phyloP scores from a whole-genome alignment of 2,797 vertebrate species.

The Sardinella longiceps region DNA sequence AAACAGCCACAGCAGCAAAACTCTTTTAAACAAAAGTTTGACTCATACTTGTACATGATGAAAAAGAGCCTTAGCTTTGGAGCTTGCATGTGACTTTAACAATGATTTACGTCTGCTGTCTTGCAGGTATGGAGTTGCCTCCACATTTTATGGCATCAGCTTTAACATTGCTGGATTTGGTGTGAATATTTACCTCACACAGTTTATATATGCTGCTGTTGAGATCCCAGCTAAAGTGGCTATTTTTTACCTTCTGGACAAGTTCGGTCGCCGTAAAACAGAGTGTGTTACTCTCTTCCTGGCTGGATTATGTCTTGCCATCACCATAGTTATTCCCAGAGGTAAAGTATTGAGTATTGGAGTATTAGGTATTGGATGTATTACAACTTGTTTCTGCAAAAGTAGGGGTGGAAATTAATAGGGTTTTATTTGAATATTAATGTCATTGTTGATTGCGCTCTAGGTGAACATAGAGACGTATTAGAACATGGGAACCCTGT shows the following conservation, averaged over 20 bases:
- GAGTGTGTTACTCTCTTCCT: conserved; percentile 68
- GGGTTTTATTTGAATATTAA: no score
- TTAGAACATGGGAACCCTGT: no score
- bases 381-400: neutral
- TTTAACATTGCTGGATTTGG: conserved; percentile 84
- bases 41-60: no score
- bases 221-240: conserved; percentile 85
- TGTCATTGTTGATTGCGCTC: no score
- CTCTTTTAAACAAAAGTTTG: no score
- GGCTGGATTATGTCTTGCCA: conserved; percentile 67
- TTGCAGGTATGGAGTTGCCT: conserved; percentile 85
- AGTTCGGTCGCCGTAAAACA: conserved; percentile 71
- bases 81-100: neutral
- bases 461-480: no score
- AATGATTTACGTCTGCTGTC: neutral
- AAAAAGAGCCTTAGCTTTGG: no score
- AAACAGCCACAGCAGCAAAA: no score
- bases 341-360: conserved; percentile 55
- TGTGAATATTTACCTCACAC: conserved; percentile 81
- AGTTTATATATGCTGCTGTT: conserved; percentile 79
- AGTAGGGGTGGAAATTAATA: no score
- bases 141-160: conserved; percentile 87
- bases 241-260: conserved; percentile 75
- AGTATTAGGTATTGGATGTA: neutral
- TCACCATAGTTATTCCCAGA: conserved; percentile 71